Percentiles rank a stretch among this genome's conserved stretches.
These are phyloP conservation scores for Drosophila kambysellisi DNA, from an alignment of 2,888 invertebrate species.

Conservation along the genomic window DNA sequence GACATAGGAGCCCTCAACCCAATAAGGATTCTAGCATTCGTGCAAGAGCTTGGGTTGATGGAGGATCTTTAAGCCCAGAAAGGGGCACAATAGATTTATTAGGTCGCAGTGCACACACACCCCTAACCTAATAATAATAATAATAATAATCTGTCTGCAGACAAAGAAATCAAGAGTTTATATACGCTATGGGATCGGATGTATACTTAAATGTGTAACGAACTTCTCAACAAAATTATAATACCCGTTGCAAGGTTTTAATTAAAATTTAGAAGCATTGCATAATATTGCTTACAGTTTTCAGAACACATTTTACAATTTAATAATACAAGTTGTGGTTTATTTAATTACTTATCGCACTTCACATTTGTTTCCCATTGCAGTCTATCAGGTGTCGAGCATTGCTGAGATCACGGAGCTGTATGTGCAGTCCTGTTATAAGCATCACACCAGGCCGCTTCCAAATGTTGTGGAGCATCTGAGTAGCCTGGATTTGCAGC, in stretches of 20 bases:
- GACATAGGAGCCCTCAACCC: too few species aligned
- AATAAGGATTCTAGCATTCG: too few species aligned
- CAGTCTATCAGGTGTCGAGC: constrained; percentile 81
- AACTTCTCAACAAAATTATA: background rate
- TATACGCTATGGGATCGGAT: too few species aligned
- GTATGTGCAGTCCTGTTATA: constrained; percentile 90
- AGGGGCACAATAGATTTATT: too few species aligned
- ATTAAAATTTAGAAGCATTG: background rate
- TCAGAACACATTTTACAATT: background rate
- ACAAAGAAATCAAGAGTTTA: too few species aligned
- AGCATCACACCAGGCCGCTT: constrained; percentile 90
- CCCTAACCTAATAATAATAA: too few species aligned
- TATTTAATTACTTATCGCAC: background rate
- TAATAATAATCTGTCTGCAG: too few species aligned
- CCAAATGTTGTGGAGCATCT: constrained; percentile 90
- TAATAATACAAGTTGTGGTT: background rate
- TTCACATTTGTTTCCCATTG: constrained; percentile 24
- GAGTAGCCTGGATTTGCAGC: constrained; percentile 86
- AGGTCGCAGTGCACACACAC: too few species aligned
- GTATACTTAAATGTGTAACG: background rate
- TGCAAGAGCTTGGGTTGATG: too few species aligned
- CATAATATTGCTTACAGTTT: background rate
- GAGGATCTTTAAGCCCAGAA: too few species aligned
- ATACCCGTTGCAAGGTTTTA: background rate
- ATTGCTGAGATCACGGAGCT: constrained; percentile 90